phyloP scores from a whole-genome alignment of 2,797 vertebrate genomes.

The Otus scops region DNA sequence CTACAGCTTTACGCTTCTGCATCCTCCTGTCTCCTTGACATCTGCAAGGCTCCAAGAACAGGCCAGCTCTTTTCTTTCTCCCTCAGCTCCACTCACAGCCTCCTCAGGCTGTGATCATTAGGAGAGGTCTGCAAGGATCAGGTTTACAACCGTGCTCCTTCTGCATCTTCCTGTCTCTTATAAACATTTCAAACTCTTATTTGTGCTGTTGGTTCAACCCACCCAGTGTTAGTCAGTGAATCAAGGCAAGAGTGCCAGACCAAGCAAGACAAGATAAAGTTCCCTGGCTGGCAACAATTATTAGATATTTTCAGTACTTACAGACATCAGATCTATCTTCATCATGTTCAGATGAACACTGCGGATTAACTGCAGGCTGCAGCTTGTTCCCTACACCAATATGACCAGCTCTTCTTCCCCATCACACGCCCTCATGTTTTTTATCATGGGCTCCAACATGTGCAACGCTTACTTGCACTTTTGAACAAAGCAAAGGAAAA shows the following conservation, averaged over 20 bases:
- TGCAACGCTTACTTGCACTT: background rate
- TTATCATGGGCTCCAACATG: background rate
- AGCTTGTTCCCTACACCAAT: background rate
- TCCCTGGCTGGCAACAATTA: background rate
- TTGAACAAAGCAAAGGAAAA: background rate
- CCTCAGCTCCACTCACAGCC: background rate
- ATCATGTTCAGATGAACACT: background rate
- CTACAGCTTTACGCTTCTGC: background rate
- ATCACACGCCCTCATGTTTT: background rate
- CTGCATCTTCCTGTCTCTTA: background rate
- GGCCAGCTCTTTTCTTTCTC: background rate
- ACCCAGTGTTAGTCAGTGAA: background rate
- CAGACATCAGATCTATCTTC: background rate
- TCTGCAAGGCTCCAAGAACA: background rate
- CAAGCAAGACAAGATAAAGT: background rate
- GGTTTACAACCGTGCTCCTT: background rate
- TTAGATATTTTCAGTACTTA: background rate
- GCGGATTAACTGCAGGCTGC: background rate
- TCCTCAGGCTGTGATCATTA: background rate
- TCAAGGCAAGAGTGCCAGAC: background rate
- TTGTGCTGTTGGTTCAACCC: background rate
- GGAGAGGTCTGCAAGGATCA: background rate
- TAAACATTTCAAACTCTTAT: background rate
- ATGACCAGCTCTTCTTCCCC: background rate
- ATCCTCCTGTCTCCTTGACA: background rate